Conservation (phyloP, 2,797 vertebrate genomes). For the Sebastolobus alascanus region DNA sequence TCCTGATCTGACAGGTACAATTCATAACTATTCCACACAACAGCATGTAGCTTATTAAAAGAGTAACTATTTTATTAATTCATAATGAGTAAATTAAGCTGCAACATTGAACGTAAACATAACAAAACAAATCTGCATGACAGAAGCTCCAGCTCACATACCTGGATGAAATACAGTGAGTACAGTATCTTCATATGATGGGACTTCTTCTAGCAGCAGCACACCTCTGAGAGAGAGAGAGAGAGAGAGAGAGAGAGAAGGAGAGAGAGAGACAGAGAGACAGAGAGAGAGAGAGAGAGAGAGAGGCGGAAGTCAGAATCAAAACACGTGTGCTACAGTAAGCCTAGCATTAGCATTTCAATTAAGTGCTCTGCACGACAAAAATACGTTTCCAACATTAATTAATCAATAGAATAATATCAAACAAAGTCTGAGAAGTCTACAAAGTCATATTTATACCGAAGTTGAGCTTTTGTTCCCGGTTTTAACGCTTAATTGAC, state of each 20-base stretch:
- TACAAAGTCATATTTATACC: accelerated
- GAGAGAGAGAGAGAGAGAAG: too few relatives aligned
- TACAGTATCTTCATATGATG: background rate
- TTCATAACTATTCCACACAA: background rate
- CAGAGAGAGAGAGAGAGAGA: too few relatives aligned
- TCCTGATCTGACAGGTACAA: background rate
- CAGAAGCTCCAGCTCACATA: background rate
- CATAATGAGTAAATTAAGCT: background rate
- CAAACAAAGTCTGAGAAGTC: background rate
- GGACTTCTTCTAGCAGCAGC: background rate
- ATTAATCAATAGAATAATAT: background rate
- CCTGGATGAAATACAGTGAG: background rate
- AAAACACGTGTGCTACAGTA: background rate
- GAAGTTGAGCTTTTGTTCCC: background rate
- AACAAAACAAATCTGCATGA: background rate
- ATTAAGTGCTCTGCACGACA: background rate
- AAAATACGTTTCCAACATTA: background rate
- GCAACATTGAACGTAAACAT: background rate
- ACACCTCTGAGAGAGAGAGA: background rate
- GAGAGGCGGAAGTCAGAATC: background rate
- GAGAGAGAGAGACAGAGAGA: too few relatives aligned
- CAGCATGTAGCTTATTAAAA: too few relatives aligned
- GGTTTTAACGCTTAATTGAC: background rate
- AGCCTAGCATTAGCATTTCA: background rate
- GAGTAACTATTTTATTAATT: background rate